Base-by-base conservation (phyloP, 2,113 vertebrate genomes). In the Riparia riparia region DNA sequence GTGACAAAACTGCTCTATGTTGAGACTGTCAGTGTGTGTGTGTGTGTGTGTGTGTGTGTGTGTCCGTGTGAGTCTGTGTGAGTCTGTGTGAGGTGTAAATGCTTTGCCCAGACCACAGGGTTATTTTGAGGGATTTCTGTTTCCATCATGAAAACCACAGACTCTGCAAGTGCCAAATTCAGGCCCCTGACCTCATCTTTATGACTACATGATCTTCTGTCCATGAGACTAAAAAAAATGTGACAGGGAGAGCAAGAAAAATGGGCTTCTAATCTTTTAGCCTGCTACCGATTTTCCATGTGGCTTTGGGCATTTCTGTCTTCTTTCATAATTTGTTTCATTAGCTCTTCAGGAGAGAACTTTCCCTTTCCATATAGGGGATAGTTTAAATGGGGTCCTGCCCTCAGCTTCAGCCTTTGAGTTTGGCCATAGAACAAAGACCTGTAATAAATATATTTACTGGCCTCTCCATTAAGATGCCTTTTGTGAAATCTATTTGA, bases 401-500 rank as follows among this genome's bases (percentile, higher is more conserved):
- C 34, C 54, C 44, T 32, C 47, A 37, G 32, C 28, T 90, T 77
- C 74, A 88, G 47, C 34, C 60, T 80, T 73, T 64, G 60, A 81
- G 12, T 34, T 49, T 31, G 89, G 29, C 29, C 22, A 8, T 16
- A 28, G 45, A 85, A 82, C 26, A 88, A 95, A 89, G 41, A 76
- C 42, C 34, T 70, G 18, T 50, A 65, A 89, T 18, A 70, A 89
- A 54, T 2, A 2, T 44, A 58, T 72, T 79, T 77, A 54, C 50
- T 56, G 39, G 14, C 42, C 31, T 63, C 12, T 54, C 47, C 17
- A 66, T 71, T 90, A 74, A 68, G 51, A 42, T 78, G 22, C 5
- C 17, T 90, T 91, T 77, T 73, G 21, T 92, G 60, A 93, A 88
- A 77, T 71, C 24, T 22, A 24, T 66, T 94, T 82, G 32, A 71